A percentile compares a stretch with the other conserved stretches of the same genome.
phyloP scores from a whole-genome alignment of 2,797 vertebrate genomes.

The Pseudotriccus pelzelni region DNA sequence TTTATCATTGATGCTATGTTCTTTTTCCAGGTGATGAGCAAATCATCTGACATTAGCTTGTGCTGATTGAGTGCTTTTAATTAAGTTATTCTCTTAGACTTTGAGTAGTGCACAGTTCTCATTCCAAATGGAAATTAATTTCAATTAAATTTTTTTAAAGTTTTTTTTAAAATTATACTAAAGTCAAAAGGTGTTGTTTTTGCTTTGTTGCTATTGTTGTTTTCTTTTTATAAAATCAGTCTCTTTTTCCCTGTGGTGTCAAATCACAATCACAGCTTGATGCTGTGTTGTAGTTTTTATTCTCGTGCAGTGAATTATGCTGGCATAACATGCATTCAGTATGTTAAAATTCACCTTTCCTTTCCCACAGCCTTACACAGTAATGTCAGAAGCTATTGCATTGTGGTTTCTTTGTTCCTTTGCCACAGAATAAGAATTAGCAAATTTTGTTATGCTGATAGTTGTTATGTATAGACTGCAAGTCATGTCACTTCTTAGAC shows the following conservation, averaged over 20 bases:
- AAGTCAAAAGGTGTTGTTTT: not conserved
- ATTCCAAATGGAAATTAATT: not conserved
- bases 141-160: not conserved
- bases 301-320: not conserved
- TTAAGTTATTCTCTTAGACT: not conserved
- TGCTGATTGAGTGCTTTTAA: slow-evolving; percentile 4
- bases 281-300: not conserved
- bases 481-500: not conserved
- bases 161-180: not conserved
- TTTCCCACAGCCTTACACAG: not conserved
- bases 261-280: not conserved
- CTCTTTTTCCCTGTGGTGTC: not conserved
- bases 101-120: not conserved
- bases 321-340: not conserved
- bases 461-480: not conserved
- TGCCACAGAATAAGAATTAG: not conserved
- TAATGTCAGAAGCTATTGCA: not conserved
- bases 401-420: not conserved
- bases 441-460: not conserved
- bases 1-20: not conserved
- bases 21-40: slow-evolving; percentile 12
- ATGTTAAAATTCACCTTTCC: not conserved
- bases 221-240: not conserved
- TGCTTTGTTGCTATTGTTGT: not conserved
- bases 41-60: not conserved